These are phyloP conservation scores for Kradibia gibbosae DNA, from an alignment of 1,140 invertebrate genomes.

Conservation along the genomic window DNA sequence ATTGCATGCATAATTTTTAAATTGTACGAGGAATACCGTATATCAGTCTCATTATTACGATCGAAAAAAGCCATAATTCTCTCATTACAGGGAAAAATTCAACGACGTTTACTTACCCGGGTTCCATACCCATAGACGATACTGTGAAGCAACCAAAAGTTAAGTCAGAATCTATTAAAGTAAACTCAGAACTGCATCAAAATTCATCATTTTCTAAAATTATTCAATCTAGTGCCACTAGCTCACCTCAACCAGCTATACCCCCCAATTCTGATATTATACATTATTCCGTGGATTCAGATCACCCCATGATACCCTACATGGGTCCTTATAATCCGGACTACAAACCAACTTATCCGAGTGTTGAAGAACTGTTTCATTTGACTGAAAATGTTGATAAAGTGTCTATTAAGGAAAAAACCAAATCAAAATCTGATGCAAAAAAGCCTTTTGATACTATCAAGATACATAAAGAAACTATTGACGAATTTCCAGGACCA, in stretches of 20 bases:
- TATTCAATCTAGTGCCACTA: background rate
- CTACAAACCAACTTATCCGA: conserved; percentile 64
- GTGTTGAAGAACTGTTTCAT: conserved; percentile 65
- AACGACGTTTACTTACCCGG: conserved; percentile 58
- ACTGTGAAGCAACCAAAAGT: conserved; percentile 57
- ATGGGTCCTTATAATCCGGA: conserved; percentile 71
- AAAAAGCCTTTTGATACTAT: conserved; percentile 66
- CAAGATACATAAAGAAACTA: conserved; percentile 60
- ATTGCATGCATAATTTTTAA: conserved; percentile 61
- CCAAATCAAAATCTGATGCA: conserved; percentile 58
- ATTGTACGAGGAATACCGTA: conserved; percentile 32
- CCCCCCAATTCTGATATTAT: conserved; percentile 51
- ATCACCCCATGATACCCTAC: conserved; percentile 66
- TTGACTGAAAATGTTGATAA: conserved; percentile 59
- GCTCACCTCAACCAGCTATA: conserved; percentile 33
- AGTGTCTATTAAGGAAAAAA: conserved; percentile 55
- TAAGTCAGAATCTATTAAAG: conserved; percentile 55
- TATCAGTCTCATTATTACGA: background rate
- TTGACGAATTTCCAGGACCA: conserved; percentile 65
- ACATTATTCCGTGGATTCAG: conserved; percentile 70
- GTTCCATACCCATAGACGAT: conserved; percentile 59
- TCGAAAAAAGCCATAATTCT: conserved; percentile 47
- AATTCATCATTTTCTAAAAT: background rate
- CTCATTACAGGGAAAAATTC: conserved; percentile 69
- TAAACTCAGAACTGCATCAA: conserved; percentile 49